Evolutionary conservation across 2,797 vertebrate genomes (phyloP).

Genomic region (Chelonia mydas): DNA sequence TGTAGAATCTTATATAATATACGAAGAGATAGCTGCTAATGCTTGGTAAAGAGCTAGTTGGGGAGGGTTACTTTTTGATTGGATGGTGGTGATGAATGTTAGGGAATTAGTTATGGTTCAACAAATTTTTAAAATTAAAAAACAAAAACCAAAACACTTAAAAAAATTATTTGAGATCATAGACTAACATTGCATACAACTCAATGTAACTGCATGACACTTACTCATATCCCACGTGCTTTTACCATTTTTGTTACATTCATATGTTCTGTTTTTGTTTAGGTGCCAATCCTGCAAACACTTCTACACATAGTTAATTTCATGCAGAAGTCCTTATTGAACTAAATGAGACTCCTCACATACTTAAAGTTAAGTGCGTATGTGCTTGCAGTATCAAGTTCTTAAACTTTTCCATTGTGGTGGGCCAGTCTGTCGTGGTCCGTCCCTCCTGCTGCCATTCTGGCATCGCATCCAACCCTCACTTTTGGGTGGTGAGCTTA

Average conservation of each 20-base stretch:
- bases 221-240: neutral
- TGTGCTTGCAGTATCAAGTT: neutral
- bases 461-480: no score
- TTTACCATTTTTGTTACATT: neutral
- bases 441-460: no score
- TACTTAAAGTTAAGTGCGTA: neutral
- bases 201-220: neutral
- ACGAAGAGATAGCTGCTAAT: neutral
- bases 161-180: neutral
- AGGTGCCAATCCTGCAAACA: neutral
- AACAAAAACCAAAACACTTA: no score
- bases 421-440: no score
- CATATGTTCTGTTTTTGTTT: neutral
- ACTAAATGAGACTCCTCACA: neutral
- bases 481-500: no score
- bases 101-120: neutral
- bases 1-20: no score
- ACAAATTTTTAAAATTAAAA: neutral
- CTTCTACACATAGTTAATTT: neutral
- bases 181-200: fast-evolving
- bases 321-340: neutral
- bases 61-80: neutral
- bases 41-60: neutral
- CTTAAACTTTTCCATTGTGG: neutral
- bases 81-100: neutral